phyloP scores from a whole-genome alignment of 2,797 vertebrate genomes.

The Lithobates sylvaticus region DNA sequence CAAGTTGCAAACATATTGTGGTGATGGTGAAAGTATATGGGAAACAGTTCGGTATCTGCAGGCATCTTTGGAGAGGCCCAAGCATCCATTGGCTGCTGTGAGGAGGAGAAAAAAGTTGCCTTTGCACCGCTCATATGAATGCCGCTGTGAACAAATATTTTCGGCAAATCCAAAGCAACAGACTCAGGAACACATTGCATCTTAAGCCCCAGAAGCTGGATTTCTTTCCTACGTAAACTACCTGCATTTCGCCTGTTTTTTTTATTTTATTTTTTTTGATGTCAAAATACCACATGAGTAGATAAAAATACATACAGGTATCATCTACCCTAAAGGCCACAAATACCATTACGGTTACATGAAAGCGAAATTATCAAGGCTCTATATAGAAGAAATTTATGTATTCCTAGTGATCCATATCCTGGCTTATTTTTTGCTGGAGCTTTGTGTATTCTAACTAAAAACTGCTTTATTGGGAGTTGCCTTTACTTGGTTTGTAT shows the following conservation, averaged over 20 bases:
- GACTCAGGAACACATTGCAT: neutral
- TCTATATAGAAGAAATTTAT: neutral
- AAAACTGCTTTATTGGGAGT: slow-evolving; percentile 30
- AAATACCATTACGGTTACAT: neutral
- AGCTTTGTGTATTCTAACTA: neutral
- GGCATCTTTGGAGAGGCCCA: neutral
- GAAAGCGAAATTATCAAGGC: neutral
- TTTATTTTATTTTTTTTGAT: neutral
- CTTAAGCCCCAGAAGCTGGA: slow-evolving; percentile 11
- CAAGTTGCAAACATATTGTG: neutral
- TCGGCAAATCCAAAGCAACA: slow-evolving; percentile 22
- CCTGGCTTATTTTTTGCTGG: neutral
- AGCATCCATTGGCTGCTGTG: neutral
- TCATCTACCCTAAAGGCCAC: slow-evolving; percentile 1
- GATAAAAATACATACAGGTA: slow-evolving; percentile 2
- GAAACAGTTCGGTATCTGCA: neutral
- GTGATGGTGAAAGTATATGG: slow-evolving; percentile 26
- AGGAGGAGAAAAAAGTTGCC: neutral
- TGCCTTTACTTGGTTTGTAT: slow-evolving; percentile 55
- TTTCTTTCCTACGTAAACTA: slow-evolving; percentile 41
- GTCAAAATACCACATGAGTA: neutral
- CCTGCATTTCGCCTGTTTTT: neutral
- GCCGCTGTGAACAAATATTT: slow-evolving; percentile 28
- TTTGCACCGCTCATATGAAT: slow-evolving; percentile 52
- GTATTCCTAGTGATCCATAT: neutral